These are phyloP conservation scores for Polypedilum pembai DNA, from an alignment of 1,140 invertebrate species.

Conservation along the genomic window DNA sequence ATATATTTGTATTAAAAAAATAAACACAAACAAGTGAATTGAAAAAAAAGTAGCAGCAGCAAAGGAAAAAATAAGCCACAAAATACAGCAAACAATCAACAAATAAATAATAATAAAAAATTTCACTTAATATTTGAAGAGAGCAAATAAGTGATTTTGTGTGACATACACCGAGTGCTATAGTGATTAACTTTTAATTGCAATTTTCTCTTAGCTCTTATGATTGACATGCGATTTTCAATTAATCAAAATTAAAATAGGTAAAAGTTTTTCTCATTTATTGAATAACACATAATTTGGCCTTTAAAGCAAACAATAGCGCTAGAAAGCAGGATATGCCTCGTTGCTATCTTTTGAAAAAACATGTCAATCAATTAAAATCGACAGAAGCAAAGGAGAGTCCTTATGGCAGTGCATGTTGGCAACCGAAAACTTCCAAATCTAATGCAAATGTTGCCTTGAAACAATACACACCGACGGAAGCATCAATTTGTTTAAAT, in stretches of 20 bases:
- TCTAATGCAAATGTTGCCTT: constrained; percentile 16
- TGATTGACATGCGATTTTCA: no score
- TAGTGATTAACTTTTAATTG: constrained; percentile 19
- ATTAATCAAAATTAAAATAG: no score
- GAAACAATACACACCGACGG: constrained; percentile 2
- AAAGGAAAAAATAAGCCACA: no score
- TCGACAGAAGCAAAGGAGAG: not conserved
- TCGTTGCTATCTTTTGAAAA: constrained; percentile 3
- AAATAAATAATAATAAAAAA: no score
- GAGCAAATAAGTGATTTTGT: constrained; percentile 18
- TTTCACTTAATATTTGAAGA: not conserved
- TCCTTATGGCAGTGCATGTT: not conserved
- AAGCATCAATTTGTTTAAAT: not conserved
- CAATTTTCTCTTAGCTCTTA: not conserved
- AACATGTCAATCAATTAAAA: constrained; percentile 7
- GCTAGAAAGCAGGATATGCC: not conserved
- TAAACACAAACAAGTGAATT: not conserved
- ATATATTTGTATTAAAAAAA: not conserved
- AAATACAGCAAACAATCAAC: no score
- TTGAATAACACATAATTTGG: not conserved
- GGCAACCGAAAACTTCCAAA: constrained; percentile 3
- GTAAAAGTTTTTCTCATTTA: no score
- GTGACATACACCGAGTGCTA: not conserved
- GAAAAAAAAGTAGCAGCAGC: not conserved
- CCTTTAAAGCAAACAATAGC: not conserved